These are phyloP conservation scores for Periophthalmodon schlosseri DNA, from an alignment of 2,113 vertebrate genomes.

Conservation along the genomic window DNA sequence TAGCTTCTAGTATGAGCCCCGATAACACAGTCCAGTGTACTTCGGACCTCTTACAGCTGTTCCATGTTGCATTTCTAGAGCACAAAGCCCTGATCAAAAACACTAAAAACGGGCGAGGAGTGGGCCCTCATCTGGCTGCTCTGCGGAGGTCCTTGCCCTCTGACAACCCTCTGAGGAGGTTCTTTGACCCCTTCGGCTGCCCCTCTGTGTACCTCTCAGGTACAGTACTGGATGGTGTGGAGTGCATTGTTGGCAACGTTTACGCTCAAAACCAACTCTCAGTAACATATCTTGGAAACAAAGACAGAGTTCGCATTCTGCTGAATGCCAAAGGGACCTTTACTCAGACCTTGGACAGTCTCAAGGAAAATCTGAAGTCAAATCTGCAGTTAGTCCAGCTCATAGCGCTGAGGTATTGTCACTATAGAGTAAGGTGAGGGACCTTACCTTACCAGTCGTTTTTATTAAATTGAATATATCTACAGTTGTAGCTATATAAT, in stretches of 20 bases:
- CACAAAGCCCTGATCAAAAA: slow-evolving; percentile 77
- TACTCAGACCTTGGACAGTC: slow-evolving; percentile 57
- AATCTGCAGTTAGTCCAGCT: slow-evolving; percentile 75
- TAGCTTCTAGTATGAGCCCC: slow-evolving; percentile 54
- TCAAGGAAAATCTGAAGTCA: slow-evolving; percentile 63
- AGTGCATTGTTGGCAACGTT: slow-evolving; percentile 79
- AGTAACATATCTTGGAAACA: slow-evolving; percentile 77
- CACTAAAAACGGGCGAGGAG: slow-evolving; percentile 75
- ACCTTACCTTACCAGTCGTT: no score
- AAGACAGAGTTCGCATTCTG: slow-evolving; percentile 71
- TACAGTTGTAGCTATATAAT: no score
- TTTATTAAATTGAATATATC: no score
- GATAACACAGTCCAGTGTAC: slow-evolving; percentile 54
- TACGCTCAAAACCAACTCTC: slow-evolving; percentile 79
- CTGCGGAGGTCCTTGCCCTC: slow-evolving; percentile 67
- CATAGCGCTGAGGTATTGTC: slow-evolving; percentile 72
- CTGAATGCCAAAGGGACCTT: slow-evolving; percentile 79
- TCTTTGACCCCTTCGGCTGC: slow-evolving; percentile 75
- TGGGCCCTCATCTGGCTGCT: slow-evolving; percentile 79
- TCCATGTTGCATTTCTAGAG: slow-evolving; percentile 76
- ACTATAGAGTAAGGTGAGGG: no score
- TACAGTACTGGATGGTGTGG: slow-evolving; percentile 74
- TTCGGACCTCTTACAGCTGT: slow-evolving; percentile 62
- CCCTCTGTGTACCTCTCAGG: slow-evolving; percentile 81
- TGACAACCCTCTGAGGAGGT: slow-evolving; percentile 73